phyloP scores from a whole-genome alignment of 2,888 invertebrate species.

The Opisthograptis luteolata region DNA sequence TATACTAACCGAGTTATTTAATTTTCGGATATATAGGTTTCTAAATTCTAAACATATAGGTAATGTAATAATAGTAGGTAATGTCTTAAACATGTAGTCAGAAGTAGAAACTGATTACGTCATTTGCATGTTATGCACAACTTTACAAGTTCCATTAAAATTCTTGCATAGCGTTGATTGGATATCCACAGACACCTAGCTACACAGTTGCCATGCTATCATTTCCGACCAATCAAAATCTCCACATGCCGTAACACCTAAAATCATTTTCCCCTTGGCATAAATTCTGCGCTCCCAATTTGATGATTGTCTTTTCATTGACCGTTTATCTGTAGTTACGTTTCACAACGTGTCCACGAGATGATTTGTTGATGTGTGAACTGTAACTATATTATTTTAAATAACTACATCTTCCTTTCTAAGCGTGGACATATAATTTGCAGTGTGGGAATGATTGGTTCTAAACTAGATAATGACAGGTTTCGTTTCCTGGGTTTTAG shows the following conservation, averaged over 20 bases:
- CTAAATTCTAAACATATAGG: too few species aligned
- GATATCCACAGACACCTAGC: too few species aligned
- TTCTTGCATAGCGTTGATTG: not conserved
- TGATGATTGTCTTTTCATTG: constrained; percentile 39
- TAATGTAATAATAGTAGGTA: too few species aligned
- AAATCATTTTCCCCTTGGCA: constrained; percentile 36
- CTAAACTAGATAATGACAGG: constrained; percentile 36
- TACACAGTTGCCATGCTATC: not conserved
- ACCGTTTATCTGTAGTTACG: constrained; percentile 21
- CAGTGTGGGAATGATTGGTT: constrained; percentile 34
- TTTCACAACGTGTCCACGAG: constrained; percentile 29
- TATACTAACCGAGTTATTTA: too few species aligned
- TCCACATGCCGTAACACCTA: not conserved
- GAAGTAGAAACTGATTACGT: constrained; percentile 12
- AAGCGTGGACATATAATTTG: constrained; percentile 32
- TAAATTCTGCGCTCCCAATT: constrained; percentile 35
- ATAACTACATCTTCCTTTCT: constrained; percentile 33
- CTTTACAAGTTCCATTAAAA: not conserved
- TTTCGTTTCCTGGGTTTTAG: constrained; percentile 35
- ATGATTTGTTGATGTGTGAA: constrained; percentile 34
- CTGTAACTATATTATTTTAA: constrained; percentile 7
- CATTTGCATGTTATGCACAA: constrained; percentile 4
- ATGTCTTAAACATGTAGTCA: constrained; percentile 6
- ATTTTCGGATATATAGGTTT: constrained; percentile 1
- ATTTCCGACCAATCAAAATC: not conserved